phyloP scores from a whole-genome alignment of 2,113 vertebrate species.

The Todiramphus chloris region DNA sequence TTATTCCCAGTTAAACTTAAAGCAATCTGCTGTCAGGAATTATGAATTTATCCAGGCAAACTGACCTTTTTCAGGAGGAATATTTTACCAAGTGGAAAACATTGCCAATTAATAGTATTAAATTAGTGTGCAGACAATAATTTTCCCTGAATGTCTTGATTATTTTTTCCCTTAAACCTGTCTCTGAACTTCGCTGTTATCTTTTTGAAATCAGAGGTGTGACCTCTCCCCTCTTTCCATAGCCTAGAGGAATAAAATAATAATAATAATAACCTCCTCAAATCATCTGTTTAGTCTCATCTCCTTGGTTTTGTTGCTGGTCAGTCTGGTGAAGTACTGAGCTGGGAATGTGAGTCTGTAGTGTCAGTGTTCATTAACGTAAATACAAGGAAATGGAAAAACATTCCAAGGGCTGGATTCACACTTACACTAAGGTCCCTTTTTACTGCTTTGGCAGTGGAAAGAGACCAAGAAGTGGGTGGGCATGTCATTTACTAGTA shows the following conservation, averaged over 20 bases:
- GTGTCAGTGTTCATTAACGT: constrained; percentile 49
- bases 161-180: not conserved
- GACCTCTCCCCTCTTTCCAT: not conserved
- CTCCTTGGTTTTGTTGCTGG: constrained; percentile 68
- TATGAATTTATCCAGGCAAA: not conserved
- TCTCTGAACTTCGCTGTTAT: not conserved
- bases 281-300: constrained; percentile 64
- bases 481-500: constrained; percentile 48
- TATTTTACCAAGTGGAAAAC: constrained; percentile 46
- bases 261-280: not conserved
- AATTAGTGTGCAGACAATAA: constrained; percentile 9
- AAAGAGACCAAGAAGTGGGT: constrained; percentile 48
- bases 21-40: not conserved
- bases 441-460: constrained; percentile 48
- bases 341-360: constrained; percentile 53
- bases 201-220: not conserved
- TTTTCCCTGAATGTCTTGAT: not conserved
- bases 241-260: not conserved
- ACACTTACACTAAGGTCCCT: constrained; percentile 44
- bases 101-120: not conserved
- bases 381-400: constrained; percentile 58
- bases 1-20: not conserved
- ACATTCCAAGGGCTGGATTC: constrained; percentile 58
- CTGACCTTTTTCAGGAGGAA: constrained; percentile 49
- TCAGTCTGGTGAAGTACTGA: constrained; percentile 57